Base-by-base conservation (phyloP, 1,140 invertebrate species). In the Neodiprion lecontei region DNA sequence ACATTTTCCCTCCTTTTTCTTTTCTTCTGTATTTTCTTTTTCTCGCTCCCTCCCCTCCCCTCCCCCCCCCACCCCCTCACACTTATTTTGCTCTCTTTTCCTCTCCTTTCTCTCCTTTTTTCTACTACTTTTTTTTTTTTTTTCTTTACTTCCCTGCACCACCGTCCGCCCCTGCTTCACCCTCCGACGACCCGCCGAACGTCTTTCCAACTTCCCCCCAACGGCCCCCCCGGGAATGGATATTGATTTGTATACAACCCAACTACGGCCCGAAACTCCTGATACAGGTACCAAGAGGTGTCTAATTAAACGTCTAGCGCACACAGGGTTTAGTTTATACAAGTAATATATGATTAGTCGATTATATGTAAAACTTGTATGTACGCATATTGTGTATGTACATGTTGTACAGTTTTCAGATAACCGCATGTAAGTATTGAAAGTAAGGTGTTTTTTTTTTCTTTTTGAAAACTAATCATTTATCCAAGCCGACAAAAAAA, bases 181-280 rank as follows among this genome's bases (percentile, higher is more conserved):
- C 66, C 66, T 40, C 69, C 11, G 14, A 12, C 68, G 17, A 49
- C 48, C 40, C 50, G 47, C 23, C 68, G 23, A 47, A 65, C 48
- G 12, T 69, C 76, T 71, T 75, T 69, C 72, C 69, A 67, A 72
- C 48, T 61, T 74, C 67, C n/a, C 11, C n/a, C 53, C 9, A 53
- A 72, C 74, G 76, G 72, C 75, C 77, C 74, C 74, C 70, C 71
- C 66, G 40, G 74, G 75, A 76, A 77, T 77, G 76, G 74, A 72
- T 78, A 79, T 76, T 76, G 78, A 75, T 74, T 79, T 79, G 78
- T 79, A 79, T 79, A 79, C 78, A 77, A 69, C 71, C 61, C 67
- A 61, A 61, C 53, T 61, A 61, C 53, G n/a, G n/a, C 28, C 10
- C 53, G 4, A 61, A 61, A 61, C 53, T 61, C 53, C 28, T 40